Evolutionary conservation across 1,140 invertebrate species (phyloP).

Genomic region (Pogonomyrmex barbatus): DNA sequence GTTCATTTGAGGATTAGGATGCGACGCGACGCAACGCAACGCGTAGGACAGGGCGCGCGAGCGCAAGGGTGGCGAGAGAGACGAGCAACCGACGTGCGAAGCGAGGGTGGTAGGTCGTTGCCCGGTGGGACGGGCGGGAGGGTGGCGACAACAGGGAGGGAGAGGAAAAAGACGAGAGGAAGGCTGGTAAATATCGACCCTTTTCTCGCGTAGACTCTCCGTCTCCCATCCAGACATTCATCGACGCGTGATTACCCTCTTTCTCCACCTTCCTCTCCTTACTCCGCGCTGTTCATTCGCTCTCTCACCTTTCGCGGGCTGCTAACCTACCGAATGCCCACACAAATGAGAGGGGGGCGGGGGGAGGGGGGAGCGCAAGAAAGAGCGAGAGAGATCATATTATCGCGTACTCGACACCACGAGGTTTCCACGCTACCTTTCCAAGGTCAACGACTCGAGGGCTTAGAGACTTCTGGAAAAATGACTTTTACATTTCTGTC

Average conservation of each 20-base stretch:
- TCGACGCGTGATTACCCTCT: slow-evolving; percentile 64
- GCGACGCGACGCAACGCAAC: slow-evolving; percentile 34
- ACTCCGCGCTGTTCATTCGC: slow-evolving; percentile 57
- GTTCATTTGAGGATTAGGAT: slow-evolving; percentile 62
- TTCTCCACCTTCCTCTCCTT: slow-evolving; percentile 39
- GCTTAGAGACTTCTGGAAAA: slow-evolving; percentile 72
- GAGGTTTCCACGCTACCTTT: slow-evolving; percentile 75
- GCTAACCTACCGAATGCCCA: slow-evolving; percentile 72
- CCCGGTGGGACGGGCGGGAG: not conserved
- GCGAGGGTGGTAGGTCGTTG: slow-evolving; percentile 62
- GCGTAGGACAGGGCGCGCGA: slow-evolving; percentile 29
- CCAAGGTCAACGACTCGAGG: slow-evolving; percentile 77
- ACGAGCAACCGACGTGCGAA: slow-evolving; percentile 10
- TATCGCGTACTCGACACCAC: slow-evolving; percentile 66
- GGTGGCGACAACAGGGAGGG: not conserved
- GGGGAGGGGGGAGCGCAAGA: not conserved
- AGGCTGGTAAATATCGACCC: slow-evolving; percentile 84
- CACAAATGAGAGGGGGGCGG: slow-evolving; percentile 46
- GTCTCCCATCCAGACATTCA: slow-evolving; percentile 78
- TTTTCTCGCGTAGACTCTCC: slow-evolving; percentile 74
- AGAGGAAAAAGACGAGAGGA: slow-evolving; percentile 35
- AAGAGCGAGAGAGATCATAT: not conserved
- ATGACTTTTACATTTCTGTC: slow-evolving; percentile 57
- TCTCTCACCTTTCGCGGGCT: slow-evolving; percentile 48
- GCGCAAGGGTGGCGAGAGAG: not conserved